Evolutionary conservation across 2,797 vertebrate genomes (phyloP).

Genomic region (Sphenodon punctatus): DNA sequence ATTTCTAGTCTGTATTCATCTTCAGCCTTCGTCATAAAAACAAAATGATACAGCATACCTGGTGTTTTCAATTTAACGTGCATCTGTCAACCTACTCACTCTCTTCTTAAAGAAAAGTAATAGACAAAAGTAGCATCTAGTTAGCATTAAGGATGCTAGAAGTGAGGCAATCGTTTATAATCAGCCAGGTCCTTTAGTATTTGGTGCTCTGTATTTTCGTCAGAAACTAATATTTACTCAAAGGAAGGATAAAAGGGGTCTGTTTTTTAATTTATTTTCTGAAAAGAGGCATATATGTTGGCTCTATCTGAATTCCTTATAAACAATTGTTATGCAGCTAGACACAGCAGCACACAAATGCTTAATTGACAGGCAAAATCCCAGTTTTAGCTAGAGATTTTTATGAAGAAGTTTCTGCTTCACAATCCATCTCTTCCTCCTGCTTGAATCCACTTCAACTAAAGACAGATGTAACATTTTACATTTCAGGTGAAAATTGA

Average conservation of each 20-base stretch:
- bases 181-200: background rate
- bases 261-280: too few relatives aligned
- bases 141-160: background rate
- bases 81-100: background rate
- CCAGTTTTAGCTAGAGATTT: background rate
- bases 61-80: background rate
- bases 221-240: constrained; percentile 21
- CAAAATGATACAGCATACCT: too few relatives aligned
- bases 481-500: constrained; percentile 94
- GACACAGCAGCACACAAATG: background rate
- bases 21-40: background rate
- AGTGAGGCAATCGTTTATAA: background rate
- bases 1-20: background rate
- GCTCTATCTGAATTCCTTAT: background rate
- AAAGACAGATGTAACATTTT: constrained; percentile 66
- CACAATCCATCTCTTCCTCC: constrained; percentile 21
- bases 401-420: background rate
- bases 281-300: background rate
- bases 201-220: background rate
- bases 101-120: background rate
- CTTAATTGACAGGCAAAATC: background rate
- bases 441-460: constrained; percentile 37
- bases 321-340: background rate
- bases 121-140: background rate
- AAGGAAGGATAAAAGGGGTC: background rate